Conservation (phyloP, 1,140 invertebrate species). For the Bombus ignitus region DNA sequence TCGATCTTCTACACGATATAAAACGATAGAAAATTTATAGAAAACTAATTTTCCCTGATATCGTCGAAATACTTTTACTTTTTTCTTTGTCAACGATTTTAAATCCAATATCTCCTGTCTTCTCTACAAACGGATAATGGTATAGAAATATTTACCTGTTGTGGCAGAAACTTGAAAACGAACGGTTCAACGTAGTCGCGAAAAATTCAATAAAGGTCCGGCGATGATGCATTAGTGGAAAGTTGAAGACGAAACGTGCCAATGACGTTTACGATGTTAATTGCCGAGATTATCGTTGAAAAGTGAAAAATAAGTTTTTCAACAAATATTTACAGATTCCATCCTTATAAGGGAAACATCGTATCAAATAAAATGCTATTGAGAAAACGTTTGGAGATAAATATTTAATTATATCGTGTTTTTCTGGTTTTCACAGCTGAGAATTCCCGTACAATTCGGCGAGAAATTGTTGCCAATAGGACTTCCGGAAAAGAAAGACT, state of each 20-base stretch:
- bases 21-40: no score
- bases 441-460: conserved; percentile 60
- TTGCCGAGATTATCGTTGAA: neutral
- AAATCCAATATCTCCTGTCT: neutral
- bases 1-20: no score
- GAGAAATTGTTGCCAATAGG: conserved; percentile 71
- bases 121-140: neutral
- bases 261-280: neutral
- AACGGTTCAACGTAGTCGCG: neutral
- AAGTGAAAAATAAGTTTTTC: neutral
- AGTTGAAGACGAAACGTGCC: neutral
- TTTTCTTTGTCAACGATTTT: neutral
- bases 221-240: neutral
- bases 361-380: no score
- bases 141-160: neutral
- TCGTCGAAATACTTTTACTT: no score
- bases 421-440: conserved; percentile 57
- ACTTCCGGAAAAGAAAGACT: conserved; percentile 60
- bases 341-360: neutral
- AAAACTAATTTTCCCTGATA: no score
- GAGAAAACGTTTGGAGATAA: neutral
- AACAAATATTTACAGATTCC: neutral
- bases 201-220: conserved; percentile 25
- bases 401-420: neutral
- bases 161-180: no score